Evolutionary conservation across 1,140 invertebrate genomes (phyloP).

Genomic region (Telenomus remus): DNA sequence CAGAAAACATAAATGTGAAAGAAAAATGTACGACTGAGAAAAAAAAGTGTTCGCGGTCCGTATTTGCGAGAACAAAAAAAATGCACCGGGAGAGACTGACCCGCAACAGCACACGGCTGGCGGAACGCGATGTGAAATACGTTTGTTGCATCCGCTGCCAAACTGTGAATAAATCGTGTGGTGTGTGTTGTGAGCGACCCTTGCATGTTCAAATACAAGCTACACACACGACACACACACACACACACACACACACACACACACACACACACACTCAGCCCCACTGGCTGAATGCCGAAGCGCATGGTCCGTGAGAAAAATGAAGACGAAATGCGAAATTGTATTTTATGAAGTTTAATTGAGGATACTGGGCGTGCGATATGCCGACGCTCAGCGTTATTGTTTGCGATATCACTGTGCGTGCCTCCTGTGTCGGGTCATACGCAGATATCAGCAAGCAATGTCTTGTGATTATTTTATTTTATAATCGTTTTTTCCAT

Average conservation of each 20-base stretch:
- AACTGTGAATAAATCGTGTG: slow-evolving; percentile 59
- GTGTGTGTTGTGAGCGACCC: slow-evolving; percentile 10
- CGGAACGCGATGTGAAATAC: slow-evolving; percentile 53
- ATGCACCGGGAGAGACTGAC: slow-evolving; percentile 43
- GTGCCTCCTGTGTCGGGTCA: slow-evolving; percentile 15
- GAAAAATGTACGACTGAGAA: not conserved
- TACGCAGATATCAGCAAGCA: not conserved
- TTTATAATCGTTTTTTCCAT: not conserved
- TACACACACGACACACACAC: slow-evolving; percentile 11
- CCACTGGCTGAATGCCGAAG: slow-evolving; percentile 37
- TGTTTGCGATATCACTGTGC: slow-evolving; percentile 14
- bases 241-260: slow-evolving; percentile 5
- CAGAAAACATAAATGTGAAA: not conserved
- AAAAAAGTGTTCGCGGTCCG: not conserved
- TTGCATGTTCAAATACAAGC: slow-evolving; percentile 24
- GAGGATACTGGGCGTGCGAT: slow-evolving; percentile 42
- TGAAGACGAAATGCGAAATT: slow-evolving; percentile 56
- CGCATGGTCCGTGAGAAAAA: slow-evolving; percentile 50
- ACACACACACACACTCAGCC: slow-evolving; percentile 9
- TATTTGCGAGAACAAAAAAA: slow-evolving; percentile 12
- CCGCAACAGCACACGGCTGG: slow-evolving; percentile 42
- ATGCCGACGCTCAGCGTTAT: slow-evolving; percentile 18
- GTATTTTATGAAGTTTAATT: slow-evolving; percentile 52
- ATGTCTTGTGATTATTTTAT: not conserved
- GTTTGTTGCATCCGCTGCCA: slow-evolving; percentile 58